A percentile compares a stretch with the other conserved stretches of the same genome.
Evolutionary conservation across 2,797 vertebrate species (phyloP).

Genomic region (Paratrypauchen microcephalus): DNA sequence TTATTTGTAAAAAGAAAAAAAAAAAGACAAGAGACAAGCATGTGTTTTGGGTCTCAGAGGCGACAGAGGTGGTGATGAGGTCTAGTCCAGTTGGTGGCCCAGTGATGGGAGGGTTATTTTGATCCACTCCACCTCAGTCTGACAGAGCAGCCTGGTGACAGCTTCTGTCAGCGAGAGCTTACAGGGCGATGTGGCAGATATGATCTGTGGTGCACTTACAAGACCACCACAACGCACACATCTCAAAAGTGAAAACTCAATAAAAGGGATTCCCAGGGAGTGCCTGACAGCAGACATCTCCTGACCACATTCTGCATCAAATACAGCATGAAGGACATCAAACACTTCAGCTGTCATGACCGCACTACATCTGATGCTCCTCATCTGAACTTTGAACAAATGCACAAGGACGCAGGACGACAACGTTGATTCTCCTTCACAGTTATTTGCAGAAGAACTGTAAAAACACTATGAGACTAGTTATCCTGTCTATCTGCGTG

Average conservation of each 20-base stretch:
- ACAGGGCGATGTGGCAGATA: constrained; percentile 41
- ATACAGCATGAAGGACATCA: constrained; percentile 4
- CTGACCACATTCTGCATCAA: constrained; percentile 7
- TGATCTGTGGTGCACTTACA: constrained; percentile 50
- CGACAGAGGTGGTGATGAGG: constrained; percentile 35
- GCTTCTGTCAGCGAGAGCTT: constrained; percentile 68
- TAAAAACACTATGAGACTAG: background rate
- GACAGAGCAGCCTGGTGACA: constrained; percentile 68
- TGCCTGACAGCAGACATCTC: constrained; percentile 14
- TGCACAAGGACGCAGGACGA: background rate
- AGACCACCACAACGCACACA: constrained; percentile 31
- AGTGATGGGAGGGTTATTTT: constrained; percentile 65
- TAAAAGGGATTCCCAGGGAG: constrained; percentile 35
- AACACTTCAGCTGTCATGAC: constrained; percentile 11
- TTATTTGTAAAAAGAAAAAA: background rate
- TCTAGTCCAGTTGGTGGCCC: constrained; percentile 32
- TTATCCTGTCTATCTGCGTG: background rate
- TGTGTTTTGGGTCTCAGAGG: constrained; percentile 31
- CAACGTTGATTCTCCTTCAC: background rate
- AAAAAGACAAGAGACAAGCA: background rate
- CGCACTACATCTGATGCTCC: background rate
- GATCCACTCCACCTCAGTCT: constrained; percentile 69
- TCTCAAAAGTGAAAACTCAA: constrained; percentile 44
- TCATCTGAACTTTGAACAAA: constrained; percentile 2
- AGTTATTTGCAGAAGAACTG: background rate